Evolutionary conservation across 1,140 invertebrate genomes (phyloP), one percentile per base, ranked within the genome.

Genomic region (Brachionus koreanus): DNA sequence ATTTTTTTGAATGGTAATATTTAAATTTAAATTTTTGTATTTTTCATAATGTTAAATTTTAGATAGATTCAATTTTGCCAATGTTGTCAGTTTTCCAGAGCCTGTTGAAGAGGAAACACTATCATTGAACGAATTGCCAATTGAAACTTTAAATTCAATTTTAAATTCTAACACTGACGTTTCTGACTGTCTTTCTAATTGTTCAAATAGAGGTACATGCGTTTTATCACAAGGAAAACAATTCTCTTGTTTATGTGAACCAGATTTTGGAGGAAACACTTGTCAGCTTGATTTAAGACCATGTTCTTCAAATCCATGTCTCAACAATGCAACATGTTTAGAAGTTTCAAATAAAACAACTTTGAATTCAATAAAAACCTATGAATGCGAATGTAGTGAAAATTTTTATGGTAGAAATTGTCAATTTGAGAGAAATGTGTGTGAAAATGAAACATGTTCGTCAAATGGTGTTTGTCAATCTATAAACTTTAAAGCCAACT

Each of bases 191-290:
- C 39, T 75, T 43, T 37, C 72, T 1, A 75, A 75, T 19, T 75
- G 72, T 52, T 75, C 72, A 43, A 42, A 75, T 52, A 43, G 72
- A 75, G 72, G 72, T 29, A 9, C 16, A 23, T 75, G 72, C 37
- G 37, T 75, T 23, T 75, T 75, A 65, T 2, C n/a, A 25, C 9
- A 65, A 12, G 25, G 23, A 5, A 33, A 65, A 13, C 43, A 75
- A 52, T 75, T 37, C 46, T 37, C 29, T 5, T 75, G 39, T 52
- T 43, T 6, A 35, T 75, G 72, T 35, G 37, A 42, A 1, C 25
- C 29, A 25, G 2, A 52, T 52, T 75, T 46, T 42, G 37, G 29
- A 5, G 72, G 72, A 10, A 12, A 13, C 9, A 13, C 13, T n/a
- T 75, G 72, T 75, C 37, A 75, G 43, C 4, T 75, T 23, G 39